Evolutionary conservation across 2,888 invertebrate species (phyloP), one percentile per base, ranked within the genome.

Genomic region (Oscheius onirici): DNA sequence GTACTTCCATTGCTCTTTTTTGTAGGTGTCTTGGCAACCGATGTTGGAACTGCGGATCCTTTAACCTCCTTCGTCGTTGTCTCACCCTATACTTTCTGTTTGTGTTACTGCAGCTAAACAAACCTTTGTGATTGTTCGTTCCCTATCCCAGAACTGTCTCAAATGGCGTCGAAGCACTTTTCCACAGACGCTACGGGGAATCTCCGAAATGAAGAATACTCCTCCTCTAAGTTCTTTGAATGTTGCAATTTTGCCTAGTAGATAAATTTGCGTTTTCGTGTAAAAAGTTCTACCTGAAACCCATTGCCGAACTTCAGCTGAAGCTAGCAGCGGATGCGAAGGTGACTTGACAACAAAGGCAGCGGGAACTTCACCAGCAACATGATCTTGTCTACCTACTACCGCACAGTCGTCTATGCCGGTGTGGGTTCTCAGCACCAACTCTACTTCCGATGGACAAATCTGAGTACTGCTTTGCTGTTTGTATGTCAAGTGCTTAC

Each of bases 321-420:
- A 82, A 1, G 83, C 78, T 15, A 86, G 72, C 20, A 80, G 67
- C 3, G 80, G 79, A 77, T 79, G 76, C 5, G 66, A 28, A 3
- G 78, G 46, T 24, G 79, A 78, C 52, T 81, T 83, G 44, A 85
- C 82, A 13, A 84, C 83, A 71, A 86, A 86, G 1, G 84, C 84
- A 6, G 85, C 85, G 6, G 86, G 84, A 5, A 82, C 77, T 55
- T 84, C 84, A 55, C 86, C 85, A 24, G 83, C 74, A 0, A 83
- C 81, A 67, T 83, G 83, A 69, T 86, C 86, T 34, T 83, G 83
- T 65, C 85, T 60, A 3, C 86, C 84, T 3, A 86, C 82, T 2
- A 86, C 85, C 0, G 86, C 86, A 69, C 85, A 85, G 68, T 86
- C 86, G 51, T 83, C 84, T 54, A 86, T 83, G 44, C 83, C 86